Conservation (phyloP, 2,797 vertebrate genomes). For the Eulemur rubriventer region DNA sequence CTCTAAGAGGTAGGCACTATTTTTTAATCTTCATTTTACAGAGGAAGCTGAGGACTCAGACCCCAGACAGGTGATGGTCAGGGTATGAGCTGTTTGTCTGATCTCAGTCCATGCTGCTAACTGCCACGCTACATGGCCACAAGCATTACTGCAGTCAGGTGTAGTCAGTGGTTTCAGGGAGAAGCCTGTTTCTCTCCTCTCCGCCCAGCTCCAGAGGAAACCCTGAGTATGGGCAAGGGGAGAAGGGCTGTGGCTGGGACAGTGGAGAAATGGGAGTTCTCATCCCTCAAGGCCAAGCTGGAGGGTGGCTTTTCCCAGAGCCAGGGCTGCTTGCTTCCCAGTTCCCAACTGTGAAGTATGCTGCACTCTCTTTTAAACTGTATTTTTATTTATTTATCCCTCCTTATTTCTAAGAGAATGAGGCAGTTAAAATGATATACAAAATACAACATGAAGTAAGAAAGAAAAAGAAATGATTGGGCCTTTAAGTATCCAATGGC, state of each 20-base stretch:
- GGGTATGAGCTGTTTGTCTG: not conserved
- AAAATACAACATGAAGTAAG: not conserved
- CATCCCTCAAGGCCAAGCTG: not conserved
- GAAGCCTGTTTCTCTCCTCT: not conserved
- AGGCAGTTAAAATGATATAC: not conserved
- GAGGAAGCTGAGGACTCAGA: not conserved
- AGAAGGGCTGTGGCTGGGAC: not conserved
- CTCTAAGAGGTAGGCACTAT: not conserved
- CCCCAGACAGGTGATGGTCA: no score
- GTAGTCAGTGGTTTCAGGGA: not conserved
- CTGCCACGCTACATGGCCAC: not conserved
- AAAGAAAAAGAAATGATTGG: not conserved
- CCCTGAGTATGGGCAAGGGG: not conserved
- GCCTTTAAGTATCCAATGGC: not conserved
- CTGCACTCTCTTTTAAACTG: not conserved
- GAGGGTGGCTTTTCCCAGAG: not conserved
- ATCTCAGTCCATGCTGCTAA: not conserved
- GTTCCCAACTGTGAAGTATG: not conserved
- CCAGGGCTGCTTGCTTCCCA: not conserved
- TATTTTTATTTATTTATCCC: constrained; percentile 25
- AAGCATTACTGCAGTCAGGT: not conserved
- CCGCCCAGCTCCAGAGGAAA: not conserved
- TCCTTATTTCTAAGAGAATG: not conserved
- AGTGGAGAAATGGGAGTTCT: not conserved
- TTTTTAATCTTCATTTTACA: not conserved